A percentile compares a stretch with the other conserved stretches of the same genome.
Evolutionary conservation across 1,140 invertebrate genomes (phyloP).

Genomic region (Pomacea maculata): DNA sequence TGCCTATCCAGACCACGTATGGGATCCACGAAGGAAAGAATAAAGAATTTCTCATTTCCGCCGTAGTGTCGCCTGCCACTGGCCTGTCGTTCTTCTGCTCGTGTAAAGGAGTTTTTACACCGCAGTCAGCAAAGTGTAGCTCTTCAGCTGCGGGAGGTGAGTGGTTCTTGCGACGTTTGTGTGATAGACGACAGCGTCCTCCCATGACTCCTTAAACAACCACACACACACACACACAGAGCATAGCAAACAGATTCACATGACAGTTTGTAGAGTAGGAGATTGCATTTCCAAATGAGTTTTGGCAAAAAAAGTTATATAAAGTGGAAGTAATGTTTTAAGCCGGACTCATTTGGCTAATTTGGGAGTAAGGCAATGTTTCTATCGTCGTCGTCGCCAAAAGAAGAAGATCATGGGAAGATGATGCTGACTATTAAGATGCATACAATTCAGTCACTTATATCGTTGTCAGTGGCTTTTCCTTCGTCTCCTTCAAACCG

Average conservation of each 20-base stretch:
- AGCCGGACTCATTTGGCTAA: not conserved
- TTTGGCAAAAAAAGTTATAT: not conserved
- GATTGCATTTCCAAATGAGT: not conserved
- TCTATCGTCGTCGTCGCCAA: not conserved
- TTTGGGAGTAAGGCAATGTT: not conserved
- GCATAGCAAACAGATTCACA: not conserved
- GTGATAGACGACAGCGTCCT: too few relatives aligned
- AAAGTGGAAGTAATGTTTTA: not conserved
- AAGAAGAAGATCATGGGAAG: not conserved
- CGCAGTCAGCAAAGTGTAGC: not conserved
- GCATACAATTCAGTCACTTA: not conserved
- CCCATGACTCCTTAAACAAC: not conserved
- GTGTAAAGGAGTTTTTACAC: too few relatives aligned
- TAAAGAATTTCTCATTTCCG: too few relatives aligned
- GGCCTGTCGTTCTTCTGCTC: not conserved
- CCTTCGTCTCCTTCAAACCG: too few relatives aligned
- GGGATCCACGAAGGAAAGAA: too few relatives aligned
- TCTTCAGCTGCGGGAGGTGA: not conserved
- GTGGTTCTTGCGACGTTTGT: too few relatives aligned
- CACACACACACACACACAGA: not conserved
- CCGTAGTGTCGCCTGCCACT: not conserved
- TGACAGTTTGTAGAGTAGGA: not conserved
- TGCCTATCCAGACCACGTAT: too few relatives aligned
- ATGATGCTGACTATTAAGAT: not conserved
- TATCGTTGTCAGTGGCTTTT: too few relatives aligned